A percentile compares a stretch with the other conserved stretches of the same genome.
phyloP scores from a whole-genome alignment of 1,140 invertebrate species.

The Drusus annulatus region DNA sequence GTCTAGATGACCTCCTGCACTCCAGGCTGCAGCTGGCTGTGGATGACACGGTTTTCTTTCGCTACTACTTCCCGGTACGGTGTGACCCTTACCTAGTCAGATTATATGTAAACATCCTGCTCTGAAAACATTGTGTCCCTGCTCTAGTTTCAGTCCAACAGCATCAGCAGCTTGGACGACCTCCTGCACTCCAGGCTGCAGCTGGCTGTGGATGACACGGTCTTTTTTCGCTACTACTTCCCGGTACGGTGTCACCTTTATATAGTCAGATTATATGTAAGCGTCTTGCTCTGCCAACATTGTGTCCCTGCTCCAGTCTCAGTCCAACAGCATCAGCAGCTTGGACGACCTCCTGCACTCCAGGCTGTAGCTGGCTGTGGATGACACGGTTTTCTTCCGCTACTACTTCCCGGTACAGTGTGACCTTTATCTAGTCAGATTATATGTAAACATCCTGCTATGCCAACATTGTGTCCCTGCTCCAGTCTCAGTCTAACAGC shows the following conservation, averaged over 20 bases:
- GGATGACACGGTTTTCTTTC: constrained; percentile 70
- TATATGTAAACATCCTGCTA: constrained; percentile 75
- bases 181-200: constrained; percentile 71
- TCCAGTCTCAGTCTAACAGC: too few relatives aligned
- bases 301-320: constrained; percentile 76
- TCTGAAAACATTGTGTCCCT: constrained; percentile 78
- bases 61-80: constrained; percentile 71
- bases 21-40: constrained; percentile 69
- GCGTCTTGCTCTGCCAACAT: constrained; percentile 79
- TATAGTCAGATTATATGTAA: constrained; percentile 62
- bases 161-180: constrained; percentile 73
- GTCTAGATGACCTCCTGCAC: constrained; percentile 71
- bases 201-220: constrained; percentile 68
- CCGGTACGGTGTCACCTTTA: constrained; percentile 63
- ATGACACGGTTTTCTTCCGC: constrained; percentile 70
- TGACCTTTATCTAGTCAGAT: neutral
- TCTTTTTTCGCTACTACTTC: constrained; percentile 72
- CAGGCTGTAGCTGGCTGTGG: constrained; percentile 66
- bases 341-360: constrained; percentile 72
- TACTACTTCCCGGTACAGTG: constrained; percentile 71
- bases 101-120: constrained; percentile 74
- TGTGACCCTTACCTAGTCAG: neutral
- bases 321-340: constrained; percentile 74
- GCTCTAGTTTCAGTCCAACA: constrained; percentile 75
- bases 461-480: constrained; percentile 78